Evolutionary conservation across 2,797 vertebrate genomes (phyloP).

Genomic region (Crenichthys baileyi): DNA sequence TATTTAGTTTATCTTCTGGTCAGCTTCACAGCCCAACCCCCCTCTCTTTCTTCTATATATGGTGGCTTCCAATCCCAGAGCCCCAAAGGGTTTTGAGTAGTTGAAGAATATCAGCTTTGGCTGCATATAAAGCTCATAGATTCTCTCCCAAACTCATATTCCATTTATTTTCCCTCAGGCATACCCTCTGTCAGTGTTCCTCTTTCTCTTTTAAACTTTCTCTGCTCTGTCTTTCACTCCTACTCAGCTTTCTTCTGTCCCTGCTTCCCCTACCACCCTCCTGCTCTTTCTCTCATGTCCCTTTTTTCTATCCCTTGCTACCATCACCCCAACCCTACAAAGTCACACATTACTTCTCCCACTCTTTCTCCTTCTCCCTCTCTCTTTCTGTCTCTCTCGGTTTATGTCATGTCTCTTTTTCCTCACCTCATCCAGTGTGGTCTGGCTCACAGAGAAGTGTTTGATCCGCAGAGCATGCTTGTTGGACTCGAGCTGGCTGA

Average conservation of each 20-base stretch:
- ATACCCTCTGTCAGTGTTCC: slow-evolving; percentile 66
- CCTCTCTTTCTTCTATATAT: slow-evolving; percentile 26
- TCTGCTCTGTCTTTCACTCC: slow-evolving; percentile 64
- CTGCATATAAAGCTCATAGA: slow-evolving; percentile 70
- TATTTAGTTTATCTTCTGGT: slow-evolving; percentile 15
- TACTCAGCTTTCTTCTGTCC: slow-evolving; percentile 64
- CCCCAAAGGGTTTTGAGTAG: slow-evolving; percentile 56
- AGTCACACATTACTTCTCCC: slow-evolving; percentile 24
- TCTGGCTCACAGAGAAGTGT: slow-evolving; percentile 97
- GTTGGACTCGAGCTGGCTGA: slow-evolving; percentile 91
- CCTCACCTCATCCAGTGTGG: slow-evolving; percentile 96
- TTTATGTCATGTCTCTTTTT: slow-evolving; percentile 44
- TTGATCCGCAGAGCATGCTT: slow-evolving; percentile 90
- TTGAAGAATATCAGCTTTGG: slow-evolving; percentile 69
- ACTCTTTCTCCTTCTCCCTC: not conserved
- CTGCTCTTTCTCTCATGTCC: slow-evolving; percentile 36
- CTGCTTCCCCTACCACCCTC: slow-evolving; percentile 33
- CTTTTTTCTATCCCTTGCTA: slow-evolving; percentile 43
- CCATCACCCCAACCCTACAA: slow-evolving; percentile 45
- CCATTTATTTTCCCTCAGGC: slow-evolving; percentile 72
- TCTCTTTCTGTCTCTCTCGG: slow-evolving; percentile 12
- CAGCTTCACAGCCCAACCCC: not conserved
- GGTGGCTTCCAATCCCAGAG: slow-evolving; percentile 61
- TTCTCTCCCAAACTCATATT: slow-evolving; percentile 72
- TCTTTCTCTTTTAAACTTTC: slow-evolving; percentile 63